Percentiles rank a stretch among this genome's conserved stretches.
Evolutionary conservation across 2,113 vertebrate species (phyloP).

Genomic region (Vidua chalybeata): DNA sequence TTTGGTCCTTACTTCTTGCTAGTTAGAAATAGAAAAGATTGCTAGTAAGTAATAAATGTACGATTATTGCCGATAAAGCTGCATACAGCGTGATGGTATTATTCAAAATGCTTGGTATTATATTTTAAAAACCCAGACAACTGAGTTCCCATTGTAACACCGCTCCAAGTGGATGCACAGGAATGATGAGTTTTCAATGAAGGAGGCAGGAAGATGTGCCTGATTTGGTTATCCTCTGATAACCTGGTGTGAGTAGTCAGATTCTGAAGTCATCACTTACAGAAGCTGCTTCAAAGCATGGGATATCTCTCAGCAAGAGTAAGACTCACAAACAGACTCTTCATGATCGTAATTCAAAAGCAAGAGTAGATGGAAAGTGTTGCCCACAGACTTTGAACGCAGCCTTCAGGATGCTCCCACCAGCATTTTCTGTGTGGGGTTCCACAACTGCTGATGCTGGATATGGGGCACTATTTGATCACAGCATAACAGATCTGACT

Average conservation of each 20-base stretch:
- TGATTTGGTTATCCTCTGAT: not conserved
- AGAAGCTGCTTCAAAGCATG: not conserved
- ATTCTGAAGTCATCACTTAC: not conserved
- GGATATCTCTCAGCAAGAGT: not conserved
- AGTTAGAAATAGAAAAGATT: not conserved
- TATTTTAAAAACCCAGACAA: not conserved
- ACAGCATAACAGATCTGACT: not conserved
- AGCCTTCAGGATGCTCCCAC: not conserved
- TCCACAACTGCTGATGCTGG: not conserved
- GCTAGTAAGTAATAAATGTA: not conserved
- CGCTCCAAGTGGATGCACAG: not conserved
- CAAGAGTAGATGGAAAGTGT: not conserved
- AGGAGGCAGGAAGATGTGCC: not conserved
- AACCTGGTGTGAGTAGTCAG: not conserved
- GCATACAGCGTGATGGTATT: not conserved
- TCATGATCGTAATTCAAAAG: not conserved
- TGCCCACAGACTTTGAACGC: not conserved
- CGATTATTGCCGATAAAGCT: not conserved
- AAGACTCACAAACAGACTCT: not conserved
- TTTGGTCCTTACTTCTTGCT: not conserved
- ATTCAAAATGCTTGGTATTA: not conserved
- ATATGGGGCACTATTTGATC: fast-evolving
- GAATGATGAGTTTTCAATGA: not conserved
- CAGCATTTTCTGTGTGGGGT: not conserved
- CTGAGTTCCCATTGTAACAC: not conserved